A percentile compares a stretch with the other conserved stretches of the same genome.
Conservation (phyloP, 2,113 vertebrate genomes). For the Sciurus niger region DNA sequence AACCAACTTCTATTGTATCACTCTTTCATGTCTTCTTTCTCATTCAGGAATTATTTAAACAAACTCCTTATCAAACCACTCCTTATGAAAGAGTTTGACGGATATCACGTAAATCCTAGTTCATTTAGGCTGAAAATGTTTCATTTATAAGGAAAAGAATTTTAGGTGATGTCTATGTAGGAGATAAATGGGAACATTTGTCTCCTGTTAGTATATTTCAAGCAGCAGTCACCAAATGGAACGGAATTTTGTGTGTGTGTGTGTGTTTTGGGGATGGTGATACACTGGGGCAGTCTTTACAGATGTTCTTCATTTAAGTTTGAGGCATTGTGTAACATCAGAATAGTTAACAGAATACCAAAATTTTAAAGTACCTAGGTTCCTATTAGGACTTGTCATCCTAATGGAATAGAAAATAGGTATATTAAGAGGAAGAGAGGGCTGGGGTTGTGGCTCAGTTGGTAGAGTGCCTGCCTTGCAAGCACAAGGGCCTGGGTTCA, state of each 20-base stretch:
- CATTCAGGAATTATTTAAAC: background rate
- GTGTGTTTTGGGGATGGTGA: background rate
- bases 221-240: background rate
- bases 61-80: background rate
- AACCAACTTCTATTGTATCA: background rate
- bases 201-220: background rate
- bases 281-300: background rate
- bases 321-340: background rate
- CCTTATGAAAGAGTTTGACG: background rate
- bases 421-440: background rate
- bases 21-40: background rate
- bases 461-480: too few relatives aligned
- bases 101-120: background rate
- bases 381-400: background rate
- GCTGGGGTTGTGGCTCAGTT: too few relatives aligned
- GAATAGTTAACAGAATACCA: background rate
- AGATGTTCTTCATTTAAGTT: conserved; percentile 1
- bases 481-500: too few relatives aligned
- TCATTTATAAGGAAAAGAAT: conserved; percentile 20
- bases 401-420: background rate
- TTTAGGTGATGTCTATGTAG: background rate
- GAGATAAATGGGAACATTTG: background rate
- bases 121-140: conserved; percentile 29
- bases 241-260: background rate
- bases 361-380: background rate